phyloP scores from a whole-genome alignment of 2,113 vertebrate genomes.

The Sprattus sprattus region DNA sequence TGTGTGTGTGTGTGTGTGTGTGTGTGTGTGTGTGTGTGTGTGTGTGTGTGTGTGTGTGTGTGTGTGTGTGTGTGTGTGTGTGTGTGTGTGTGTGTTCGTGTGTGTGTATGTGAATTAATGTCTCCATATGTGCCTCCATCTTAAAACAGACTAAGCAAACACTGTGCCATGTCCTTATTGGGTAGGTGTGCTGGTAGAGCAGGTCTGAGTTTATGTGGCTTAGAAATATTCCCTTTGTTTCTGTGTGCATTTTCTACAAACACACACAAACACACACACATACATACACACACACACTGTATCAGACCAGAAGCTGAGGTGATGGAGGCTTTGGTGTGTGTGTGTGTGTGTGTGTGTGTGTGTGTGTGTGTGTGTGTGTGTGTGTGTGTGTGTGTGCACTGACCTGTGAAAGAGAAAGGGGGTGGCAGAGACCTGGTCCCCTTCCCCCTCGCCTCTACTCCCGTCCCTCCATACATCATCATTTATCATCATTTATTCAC shows the following conservation, averaged over 20 bases:
- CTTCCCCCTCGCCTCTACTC: background rate
- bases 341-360: background rate
- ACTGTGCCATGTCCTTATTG: too few species aligned
- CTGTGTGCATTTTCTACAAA: too few species aligned
- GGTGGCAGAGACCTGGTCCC: background rate
- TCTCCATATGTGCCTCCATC: background rate
- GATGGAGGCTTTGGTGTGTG: slow-evolving; percentile 36
- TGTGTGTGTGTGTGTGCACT: background rate
- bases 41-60: slow-evolving; percentile 30
- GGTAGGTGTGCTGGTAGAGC: too few species aligned
- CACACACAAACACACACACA: too few species aligned
- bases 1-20: background rate
- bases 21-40: slow-evolving; percentile 29
- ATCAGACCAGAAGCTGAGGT: slow-evolving; percentile 52
- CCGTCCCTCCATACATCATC: slow-evolving; percentile 2
- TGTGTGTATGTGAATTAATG: slow-evolving; percentile 48
- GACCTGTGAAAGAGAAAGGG: slow-evolving; percentile 11
- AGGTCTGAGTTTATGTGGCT: too few species aligned
- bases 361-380: background rate
- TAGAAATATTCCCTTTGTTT: too few species aligned
- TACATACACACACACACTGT: too few species aligned
- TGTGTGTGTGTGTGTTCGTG: slow-evolving; percentile 49
- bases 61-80: slow-evolving; percentile 17
- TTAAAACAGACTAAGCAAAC: too few species aligned
- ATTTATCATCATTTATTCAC: slow-evolving; percentile 7